phyloP scores from a whole-genome alignment of 2,797 vertebrate genomes.

The Sitta carolinensis region DNA sequence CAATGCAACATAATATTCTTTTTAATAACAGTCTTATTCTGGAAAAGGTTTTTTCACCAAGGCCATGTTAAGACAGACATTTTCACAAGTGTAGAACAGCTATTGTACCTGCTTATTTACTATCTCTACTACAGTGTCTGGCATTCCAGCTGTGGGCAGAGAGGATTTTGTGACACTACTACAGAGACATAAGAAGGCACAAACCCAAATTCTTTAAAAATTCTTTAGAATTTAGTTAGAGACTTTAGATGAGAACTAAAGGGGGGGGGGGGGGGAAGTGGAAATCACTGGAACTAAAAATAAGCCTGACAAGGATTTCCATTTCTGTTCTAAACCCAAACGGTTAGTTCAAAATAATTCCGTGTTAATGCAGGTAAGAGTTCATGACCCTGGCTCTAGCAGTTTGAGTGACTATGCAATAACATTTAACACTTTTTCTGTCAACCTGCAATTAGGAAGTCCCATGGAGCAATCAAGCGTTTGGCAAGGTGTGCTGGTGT shows the following conservation, averaged over 20 bases:
- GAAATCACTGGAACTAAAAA: neutral
- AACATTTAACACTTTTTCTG: neutral
- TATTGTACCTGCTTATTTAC: neutral
- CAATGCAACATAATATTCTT: neutral
- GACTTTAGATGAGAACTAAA: neutral
- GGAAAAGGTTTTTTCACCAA: neutral
- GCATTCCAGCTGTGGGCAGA: neutral
- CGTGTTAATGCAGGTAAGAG: neutral
- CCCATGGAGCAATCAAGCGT: neutral
- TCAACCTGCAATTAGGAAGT: neutral
- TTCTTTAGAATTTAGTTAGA: neutral
- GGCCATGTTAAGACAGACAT: neutral
- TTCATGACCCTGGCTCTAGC: neutral
- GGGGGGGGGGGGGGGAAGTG: rapidly evolving
- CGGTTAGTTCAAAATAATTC: neutral
- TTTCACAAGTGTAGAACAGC: neutral
- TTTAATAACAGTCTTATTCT: neutral
- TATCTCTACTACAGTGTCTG: neutral
- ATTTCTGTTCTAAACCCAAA: neutral
- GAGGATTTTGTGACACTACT: neutral
- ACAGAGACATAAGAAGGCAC: neutral
- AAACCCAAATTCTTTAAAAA: neutral
- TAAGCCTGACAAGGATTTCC: neutral
- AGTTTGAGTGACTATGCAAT: neutral
- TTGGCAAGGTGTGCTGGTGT: neutral